A percentile compares a stretch with the other conserved stretches of the same genome.
Evolutionary conservation across 1,140 invertebrate species (phyloP).

Genomic region (Psilanteris sp.): DNA sequence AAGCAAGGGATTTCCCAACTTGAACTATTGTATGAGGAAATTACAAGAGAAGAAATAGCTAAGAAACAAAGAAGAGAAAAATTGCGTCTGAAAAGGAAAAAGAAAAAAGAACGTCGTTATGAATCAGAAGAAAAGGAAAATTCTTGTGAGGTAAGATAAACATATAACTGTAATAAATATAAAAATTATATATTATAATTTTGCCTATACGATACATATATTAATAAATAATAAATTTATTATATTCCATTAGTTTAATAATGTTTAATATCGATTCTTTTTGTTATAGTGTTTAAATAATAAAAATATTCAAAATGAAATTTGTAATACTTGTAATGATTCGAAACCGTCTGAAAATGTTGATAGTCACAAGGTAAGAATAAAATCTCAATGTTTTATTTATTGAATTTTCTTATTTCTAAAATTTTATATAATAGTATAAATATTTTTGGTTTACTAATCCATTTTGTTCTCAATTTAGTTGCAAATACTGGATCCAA

Average conservation of each 20-base stretch:
- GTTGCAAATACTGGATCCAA: slow-evolving; percentile 77
- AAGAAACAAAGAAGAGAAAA: slow-evolving; percentile 91
- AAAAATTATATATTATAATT: too few relatives aligned
- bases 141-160: slow-evolving; percentile 72
- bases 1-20: slow-evolving; percentile 94
- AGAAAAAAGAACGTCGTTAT: slow-evolving; percentile 85
- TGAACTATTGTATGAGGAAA: slow-evolving; percentile 89
- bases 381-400: too few relatives aligned
- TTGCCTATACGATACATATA: too few relatives aligned
- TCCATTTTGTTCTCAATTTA: slow-evolving; percentile 42
- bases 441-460: too few relatives aligned
- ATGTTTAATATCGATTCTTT: slow-evolving; percentile 1
- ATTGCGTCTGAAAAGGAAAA: slow-evolving; percentile 88
- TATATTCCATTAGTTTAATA: too few relatives aligned
- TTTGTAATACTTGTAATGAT: slow-evolving; percentile 63
- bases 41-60: slow-evolving; percentile 89
- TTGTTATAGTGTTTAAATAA: slow-evolving; percentile 61
- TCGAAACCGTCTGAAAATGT: slow-evolving; percentile 70
- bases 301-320: slow-evolving; percentile 53
- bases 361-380: slow-evolving; percentile 74
- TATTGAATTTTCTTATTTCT: too few relatives aligned
- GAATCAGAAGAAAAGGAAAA: slow-evolving; percentile 81
- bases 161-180: slow-evolving; percentile 4
- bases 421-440: too few relatives aligned
- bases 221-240: too few relatives aligned